Conservation (phyloP, 2,113 vertebrate genomes). For the Amia ocellicauda region DNA sequence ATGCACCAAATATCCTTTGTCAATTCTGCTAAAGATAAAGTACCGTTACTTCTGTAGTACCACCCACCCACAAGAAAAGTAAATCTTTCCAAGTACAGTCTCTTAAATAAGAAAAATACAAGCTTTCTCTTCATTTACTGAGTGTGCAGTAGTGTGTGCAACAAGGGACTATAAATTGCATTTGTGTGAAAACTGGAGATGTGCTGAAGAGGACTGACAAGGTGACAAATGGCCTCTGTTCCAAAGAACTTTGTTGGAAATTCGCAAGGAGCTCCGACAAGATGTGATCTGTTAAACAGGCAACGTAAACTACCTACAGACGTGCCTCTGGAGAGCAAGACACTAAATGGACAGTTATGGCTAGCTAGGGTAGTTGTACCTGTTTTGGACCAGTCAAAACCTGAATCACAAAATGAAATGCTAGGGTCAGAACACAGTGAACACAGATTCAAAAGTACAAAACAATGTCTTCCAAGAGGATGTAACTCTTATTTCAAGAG, state of each 20-base stretch:
- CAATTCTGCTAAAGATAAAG: no score
- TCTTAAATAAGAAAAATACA: conserved; percentile 2
- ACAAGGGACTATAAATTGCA: conserved; percentile 25
- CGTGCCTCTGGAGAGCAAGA: conserved; percentile 44
- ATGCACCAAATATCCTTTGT: no score
- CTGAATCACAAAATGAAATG: no score
- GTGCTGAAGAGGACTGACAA: conserved; percentile 2
- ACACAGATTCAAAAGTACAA: no score
- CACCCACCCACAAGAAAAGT: no score
- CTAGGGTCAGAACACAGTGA: no score
- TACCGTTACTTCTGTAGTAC: no score
- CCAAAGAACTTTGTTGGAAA: conserved; percentile 44
- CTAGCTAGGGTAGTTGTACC: no score
- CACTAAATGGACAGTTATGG: conserved; percentile 62
- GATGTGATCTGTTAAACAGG: conserved; percentile 45
- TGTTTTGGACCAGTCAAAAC: no score
- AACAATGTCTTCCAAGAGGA: no score
- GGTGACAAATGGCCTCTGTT: conserved; percentile 36
- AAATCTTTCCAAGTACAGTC: no score
- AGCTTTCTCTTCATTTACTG: conserved; percentile 11
- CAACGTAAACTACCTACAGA: conserved; percentile 23
- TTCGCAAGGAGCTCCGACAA: conserved; percentile 37
- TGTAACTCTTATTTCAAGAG: no score
- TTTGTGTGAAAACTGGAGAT: conserved; percentile 3
- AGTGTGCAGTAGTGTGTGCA: conserved; percentile 13